These are phyloP conservation scores for Distichodus sexfasciatus DNA, from an alignment of 2,797 vertebrate genomes.

Conservation along the genomic window DNA sequence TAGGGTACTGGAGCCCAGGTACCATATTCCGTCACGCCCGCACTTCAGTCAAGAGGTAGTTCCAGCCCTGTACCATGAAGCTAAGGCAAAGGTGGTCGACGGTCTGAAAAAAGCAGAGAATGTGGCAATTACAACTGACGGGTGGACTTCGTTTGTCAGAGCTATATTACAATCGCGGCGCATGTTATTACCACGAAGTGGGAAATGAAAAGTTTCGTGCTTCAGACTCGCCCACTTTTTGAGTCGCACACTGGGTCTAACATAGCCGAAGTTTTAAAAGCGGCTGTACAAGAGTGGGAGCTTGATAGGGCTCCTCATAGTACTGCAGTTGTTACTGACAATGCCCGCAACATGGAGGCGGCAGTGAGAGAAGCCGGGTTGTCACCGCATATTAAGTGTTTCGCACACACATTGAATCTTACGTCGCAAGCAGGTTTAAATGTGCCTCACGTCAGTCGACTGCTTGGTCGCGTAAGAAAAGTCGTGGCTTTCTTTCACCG, in stretches of 20 bases:
- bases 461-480: too few relatives aligned
- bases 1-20: constrained; percentile 23
- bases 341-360: neutral
- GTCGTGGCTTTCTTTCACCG: too few relatives aligned
- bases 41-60: constrained; percentile 13
- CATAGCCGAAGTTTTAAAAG: constrained; percentile 14
- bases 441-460: too few relatives aligned
- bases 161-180: constrained; percentile 17
- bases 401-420: too few relatives aligned
- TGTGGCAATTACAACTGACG: constrained; percentile 2
- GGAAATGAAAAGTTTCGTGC: constrained; percentile 25
- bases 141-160: constrained; percentile 27
- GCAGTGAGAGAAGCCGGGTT: too few relatives aligned
- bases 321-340: neutral
- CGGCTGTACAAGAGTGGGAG: constrained; percentile 6
- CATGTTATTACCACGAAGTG: constrained; percentile 21
- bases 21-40: neutral
- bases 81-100: constrained; percentile 2
- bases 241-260: constrained; percentile 22
- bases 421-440: too few relatives aligned
- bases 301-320: neutral
- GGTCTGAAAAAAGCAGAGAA: constrained; percentile 9
- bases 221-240: constrained; percentile 1
- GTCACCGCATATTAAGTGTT: too few relatives aligned
- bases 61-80: constrained; percentile 11